Conservation (phyloP, 2,888 invertebrate species). For the Anagyrus pseudococci region DNA sequence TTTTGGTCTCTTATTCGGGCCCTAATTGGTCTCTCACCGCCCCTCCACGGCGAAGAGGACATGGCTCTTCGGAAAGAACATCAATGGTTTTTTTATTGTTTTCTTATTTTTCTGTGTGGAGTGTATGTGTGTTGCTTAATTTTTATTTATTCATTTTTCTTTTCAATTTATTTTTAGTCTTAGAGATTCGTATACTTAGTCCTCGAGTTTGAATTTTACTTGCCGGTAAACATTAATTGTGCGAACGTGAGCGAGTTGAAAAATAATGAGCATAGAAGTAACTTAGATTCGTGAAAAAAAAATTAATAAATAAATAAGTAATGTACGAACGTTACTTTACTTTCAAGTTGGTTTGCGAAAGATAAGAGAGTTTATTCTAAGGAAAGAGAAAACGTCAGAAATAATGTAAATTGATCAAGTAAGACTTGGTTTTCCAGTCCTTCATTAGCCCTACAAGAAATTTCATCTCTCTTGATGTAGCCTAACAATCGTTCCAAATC, state of each 20-base stretch:
- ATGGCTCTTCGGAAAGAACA: slow-evolving; percentile 64
- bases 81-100: slow-evolving; percentile 57
- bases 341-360: no score
- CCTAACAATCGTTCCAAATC: no score
- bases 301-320: no score
- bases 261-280: no score
- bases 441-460: slow-evolving; percentile 6
- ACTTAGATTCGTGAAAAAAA: no score
- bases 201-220: slow-evolving; percentile 42
- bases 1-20: slow-evolving; percentile 52
- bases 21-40: slow-evolving; percentile 45
- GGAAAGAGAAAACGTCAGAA: slow-evolving; percentile 4
- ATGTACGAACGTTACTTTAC: no score
- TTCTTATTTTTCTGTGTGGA: slow-evolving; percentile 28
- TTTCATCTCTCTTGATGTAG: slow-evolving; percentile 10
- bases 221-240: slow-evolving; percentile 46
- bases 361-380: no score
- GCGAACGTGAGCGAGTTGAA: no score
- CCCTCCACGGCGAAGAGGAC: slow-evolving; percentile 63
- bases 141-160: slow-evolving; percentile 27
- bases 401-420: slow-evolving; percentile 62
- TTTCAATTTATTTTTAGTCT: slow-evolving; percentile 18
- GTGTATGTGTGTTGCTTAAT: slow-evolving; percentile 41
- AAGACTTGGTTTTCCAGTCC: slow-evolving; percentile 56
- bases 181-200: slow-evolving; percentile 20